phyloP scores from a whole-genome alignment of 2,888 invertebrate species.

The Magallana nippona region DNA sequence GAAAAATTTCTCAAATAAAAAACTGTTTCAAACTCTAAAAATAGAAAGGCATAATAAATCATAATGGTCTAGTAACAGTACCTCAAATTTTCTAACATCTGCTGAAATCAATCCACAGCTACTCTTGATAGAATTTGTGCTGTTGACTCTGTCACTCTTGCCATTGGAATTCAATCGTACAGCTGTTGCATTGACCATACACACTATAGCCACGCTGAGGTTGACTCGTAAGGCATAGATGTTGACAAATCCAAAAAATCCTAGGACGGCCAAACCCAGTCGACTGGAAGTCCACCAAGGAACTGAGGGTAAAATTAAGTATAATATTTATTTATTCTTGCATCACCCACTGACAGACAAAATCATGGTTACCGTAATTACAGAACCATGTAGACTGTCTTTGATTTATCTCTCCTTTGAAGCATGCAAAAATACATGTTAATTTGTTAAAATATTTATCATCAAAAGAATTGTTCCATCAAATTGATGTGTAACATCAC shows the following conservation, averaged over 20 bases:
- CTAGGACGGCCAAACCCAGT: conserved; percentile 73
- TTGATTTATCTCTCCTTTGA: too few species aligned
- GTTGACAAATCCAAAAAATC: conserved; percentile 83
- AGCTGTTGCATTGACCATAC: conserved; percentile 82
- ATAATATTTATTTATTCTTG: background rate
- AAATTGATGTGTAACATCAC: too few species aligned
- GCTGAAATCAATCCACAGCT: conserved; percentile 28
- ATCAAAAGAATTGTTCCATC: too few species aligned
- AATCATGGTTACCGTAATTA: too few species aligned
- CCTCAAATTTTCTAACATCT: conserved; percentile 1
- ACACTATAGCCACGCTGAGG: conserved; percentile 82
- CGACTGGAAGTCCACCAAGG: conserved; percentile 71
- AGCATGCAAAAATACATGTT: too few species aligned
- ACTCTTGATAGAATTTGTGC: background rate
- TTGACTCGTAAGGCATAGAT: conserved; percentile 84
- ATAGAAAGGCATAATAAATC: background rate
- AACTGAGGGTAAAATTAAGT: conserved; percentile 36
- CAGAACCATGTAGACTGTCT: too few species aligned
- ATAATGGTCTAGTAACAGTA: background rate
- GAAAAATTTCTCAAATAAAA: too few species aligned
- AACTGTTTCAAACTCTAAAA: too few species aligned
- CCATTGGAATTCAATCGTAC: conserved; percentile 43
- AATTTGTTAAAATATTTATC: too few species aligned
- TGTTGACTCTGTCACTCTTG: background rate
- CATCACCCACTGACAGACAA: background rate